phyloP scores from a whole-genome alignment of 2,888 invertebrate species.

The Nasonia oneida region DNA sequence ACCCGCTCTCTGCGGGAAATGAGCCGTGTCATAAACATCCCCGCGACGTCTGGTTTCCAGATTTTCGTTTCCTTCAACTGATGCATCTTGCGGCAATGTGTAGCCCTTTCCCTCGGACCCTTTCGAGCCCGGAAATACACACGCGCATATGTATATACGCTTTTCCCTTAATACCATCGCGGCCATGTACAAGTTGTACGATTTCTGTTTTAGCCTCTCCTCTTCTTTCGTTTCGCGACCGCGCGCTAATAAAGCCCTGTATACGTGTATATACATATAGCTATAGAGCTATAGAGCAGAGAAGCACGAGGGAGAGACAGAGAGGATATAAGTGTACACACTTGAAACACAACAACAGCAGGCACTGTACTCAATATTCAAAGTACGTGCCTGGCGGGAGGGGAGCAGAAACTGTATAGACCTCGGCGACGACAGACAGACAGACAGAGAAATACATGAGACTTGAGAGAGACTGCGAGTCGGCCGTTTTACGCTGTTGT shows the following conservation, averaged over 20 bases:
- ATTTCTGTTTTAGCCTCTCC: not conserved
- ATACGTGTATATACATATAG: not conserved
- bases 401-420: conserved; percentile 49
- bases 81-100: conserved; percentile 56
- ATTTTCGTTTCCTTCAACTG: conserved; percentile 35
- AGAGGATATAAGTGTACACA: conserved; percentile 46
- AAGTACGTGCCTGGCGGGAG: conserved; percentile 45
- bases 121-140: not conserved
- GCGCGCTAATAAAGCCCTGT: conserved; percentile 30
- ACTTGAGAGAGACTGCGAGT: conserved; percentile 16
- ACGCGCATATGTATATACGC: not conserved
- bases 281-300: not conserved
- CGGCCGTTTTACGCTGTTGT: not conserved
- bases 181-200: not conserved
- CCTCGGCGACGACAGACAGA: conserved; percentile 43
- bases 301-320: conserved; percentile 14
- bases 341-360: conserved; percentile 58
- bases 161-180: not conserved
- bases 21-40: conserved; percentile 39
- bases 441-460: conserved; percentile 35
- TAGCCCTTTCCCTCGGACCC: not conserved
- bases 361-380: conserved; percentile 57
- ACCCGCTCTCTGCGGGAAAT: conserved; percentile 51
- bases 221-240: not conserved
- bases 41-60: conserved; percentile 49